These are phyloP conservation scores for Bradypus variegatus DNA, from an alignment of 2,797 vertebrate species.

Conservation along the genomic window DNA sequence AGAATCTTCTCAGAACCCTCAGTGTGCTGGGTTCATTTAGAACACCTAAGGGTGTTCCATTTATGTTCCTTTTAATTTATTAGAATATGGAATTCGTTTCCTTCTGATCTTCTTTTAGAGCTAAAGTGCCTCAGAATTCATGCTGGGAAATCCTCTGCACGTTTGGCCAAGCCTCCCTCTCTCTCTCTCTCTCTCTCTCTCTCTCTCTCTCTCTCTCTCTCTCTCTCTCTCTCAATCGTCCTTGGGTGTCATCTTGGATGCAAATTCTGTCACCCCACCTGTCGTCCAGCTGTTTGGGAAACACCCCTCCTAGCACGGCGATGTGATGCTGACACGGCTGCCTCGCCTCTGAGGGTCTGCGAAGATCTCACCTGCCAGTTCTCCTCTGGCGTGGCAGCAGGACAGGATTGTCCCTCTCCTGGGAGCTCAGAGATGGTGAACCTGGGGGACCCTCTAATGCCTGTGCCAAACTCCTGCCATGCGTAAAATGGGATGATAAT, in stretches of 20 bases:
- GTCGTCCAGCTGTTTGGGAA: too few species aligned
- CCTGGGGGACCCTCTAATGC: neutral
- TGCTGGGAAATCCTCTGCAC: accelerated
- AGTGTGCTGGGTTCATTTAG: neutral
- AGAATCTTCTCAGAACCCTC: neutral
- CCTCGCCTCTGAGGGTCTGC: neutral
- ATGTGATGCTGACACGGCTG: neutral
- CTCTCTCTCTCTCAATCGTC: neutral
- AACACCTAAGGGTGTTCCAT: neutral
- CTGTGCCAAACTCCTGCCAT: too few species aligned
- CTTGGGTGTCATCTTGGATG: too few species aligned
- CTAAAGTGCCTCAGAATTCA: too few species aligned
- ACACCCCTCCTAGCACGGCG: too few species aligned
- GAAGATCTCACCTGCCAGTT: too few species aligned
- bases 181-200: neutral
- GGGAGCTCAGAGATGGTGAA: too few species aligned
- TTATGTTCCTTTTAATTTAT: neutral
- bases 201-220: neutral
- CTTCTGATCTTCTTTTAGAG: neutral
- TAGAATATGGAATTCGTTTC: too few species aligned
- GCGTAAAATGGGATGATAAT: accelerated
- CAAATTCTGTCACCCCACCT: neutral
- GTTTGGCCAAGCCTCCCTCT: accelerated
- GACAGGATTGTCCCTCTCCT: too few species aligned
- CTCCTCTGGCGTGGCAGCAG: neutral